Conservation (phyloP, 2,797 vertebrate genomes). For the Lemur catta region DNA sequence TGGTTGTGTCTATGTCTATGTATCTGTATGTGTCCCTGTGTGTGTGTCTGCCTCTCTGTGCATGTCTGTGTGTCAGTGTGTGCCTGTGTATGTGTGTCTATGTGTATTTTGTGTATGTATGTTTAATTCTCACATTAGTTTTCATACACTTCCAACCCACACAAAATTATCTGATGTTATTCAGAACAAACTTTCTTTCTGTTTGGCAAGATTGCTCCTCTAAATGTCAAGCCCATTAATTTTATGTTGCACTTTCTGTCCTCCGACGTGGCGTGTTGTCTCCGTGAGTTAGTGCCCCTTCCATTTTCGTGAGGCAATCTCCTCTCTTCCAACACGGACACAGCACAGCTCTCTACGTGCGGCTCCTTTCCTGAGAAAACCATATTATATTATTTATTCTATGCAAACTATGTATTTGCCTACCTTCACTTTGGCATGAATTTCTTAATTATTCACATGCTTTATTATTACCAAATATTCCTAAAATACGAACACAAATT, state of each 20-base stretch:
- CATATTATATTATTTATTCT: neutral
- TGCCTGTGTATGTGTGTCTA: no score
- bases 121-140: neutral
- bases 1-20: neutral
- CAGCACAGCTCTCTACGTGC: neutral
- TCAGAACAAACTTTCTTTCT: neutral
- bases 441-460: neutral
- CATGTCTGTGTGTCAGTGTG: neutral
- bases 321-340: neutral
- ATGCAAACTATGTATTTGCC: neutral
- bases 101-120: neutral
- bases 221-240: neutral
- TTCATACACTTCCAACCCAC: neutral
- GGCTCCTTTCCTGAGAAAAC: neutral
- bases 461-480: no score
- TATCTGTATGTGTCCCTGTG: neutral
- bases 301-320: neutral
- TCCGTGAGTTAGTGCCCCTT: neutral
- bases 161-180: neutral
- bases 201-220: neutral
- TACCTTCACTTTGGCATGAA: neutral
- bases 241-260: neutral
- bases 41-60: neutral
- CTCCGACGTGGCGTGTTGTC: neutral
- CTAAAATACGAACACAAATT: neutral